These are phyloP conservation scores for Kryphioiulus occultus DNA, from an alignment of 2,888 invertebrate species.

Conservation along the genomic window DNA sequence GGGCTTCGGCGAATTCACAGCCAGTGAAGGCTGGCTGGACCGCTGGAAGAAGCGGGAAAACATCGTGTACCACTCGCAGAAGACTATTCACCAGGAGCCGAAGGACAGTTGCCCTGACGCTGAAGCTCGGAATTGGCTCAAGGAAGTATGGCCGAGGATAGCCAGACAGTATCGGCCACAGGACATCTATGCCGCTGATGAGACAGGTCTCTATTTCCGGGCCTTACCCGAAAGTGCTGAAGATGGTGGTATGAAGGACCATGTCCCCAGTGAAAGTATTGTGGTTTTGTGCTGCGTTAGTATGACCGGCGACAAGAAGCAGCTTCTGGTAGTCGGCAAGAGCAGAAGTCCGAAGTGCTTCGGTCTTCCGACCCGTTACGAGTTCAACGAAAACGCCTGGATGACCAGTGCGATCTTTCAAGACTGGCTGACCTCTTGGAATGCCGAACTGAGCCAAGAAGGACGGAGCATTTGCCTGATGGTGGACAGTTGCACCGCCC, in stretches of 20 bases:
- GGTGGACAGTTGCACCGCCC: neutral
- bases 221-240: neutral
- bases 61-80: neutral
- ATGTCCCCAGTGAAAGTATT: neutral
- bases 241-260: neutral
- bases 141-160: constrained; percentile 13
- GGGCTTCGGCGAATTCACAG: constrained; percentile 49
- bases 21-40: constrained; percentile 53
- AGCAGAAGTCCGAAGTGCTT: constrained; percentile 35
- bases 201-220: constrained; percentile 40
- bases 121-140: neutral
- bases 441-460: neutral
- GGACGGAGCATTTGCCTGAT: constrained; percentile 34
- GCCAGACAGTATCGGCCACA: neutral
- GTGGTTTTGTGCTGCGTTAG: constrained; percentile 39
- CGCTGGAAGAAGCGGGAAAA: constrained; percentile 46
- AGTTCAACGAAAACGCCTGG: constrained; percentile 30
- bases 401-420: constrained; percentile 20
- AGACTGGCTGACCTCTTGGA: neutral
- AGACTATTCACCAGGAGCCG: neutral
- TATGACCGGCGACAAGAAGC: constrained; percentile 29
- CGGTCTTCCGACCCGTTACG: neutral
- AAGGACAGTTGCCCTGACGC: neutral
- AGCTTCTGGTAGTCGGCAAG: constrained; percentile 20
- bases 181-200: constrained; percentile 40